Conservation (phyloP, 1,140 invertebrate genomes). For the Bombus sylvicola region DNA sequence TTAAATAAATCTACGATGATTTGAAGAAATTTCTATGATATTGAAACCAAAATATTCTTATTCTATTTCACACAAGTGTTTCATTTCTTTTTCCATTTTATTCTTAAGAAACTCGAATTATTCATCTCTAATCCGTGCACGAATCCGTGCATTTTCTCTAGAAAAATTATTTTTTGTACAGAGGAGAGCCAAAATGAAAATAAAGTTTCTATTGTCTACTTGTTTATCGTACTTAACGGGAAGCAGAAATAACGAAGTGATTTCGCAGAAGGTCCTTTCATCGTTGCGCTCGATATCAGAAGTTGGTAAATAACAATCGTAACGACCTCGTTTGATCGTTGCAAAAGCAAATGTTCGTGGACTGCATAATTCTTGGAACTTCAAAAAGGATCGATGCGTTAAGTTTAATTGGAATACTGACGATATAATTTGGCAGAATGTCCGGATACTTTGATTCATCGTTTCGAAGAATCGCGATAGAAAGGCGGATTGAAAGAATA, state of each 20-base stretch:
- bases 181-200: neutral
- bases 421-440: slow-evolving; percentile 6
- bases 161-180: neutral
- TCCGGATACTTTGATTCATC: neutral
- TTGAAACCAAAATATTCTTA: no score
- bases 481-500: neutral
- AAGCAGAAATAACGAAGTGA: neutral
- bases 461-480: neutral
- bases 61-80: no score
- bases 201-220: neutral
- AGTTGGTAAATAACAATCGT: neutral
- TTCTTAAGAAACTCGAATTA: neutral
- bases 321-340: slow-evolving; percentile 1
- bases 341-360: neutral
- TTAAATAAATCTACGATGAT: no score
- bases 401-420: slow-evolving; percentile 28
- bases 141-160: no score
- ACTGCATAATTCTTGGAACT: neutral
- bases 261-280: neutral
- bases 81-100: neutral
- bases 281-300: neutral
- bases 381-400: neutral
- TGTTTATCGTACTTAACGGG: neutral
- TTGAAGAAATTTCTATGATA: no score
- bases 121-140: neutral